Percentiles rank a stretch among this genome's conserved stretches.
Evolutionary conservation across 2,888 invertebrate species (phyloP).

Genomic region (Ommatoiulus sabulosus): DNA sequence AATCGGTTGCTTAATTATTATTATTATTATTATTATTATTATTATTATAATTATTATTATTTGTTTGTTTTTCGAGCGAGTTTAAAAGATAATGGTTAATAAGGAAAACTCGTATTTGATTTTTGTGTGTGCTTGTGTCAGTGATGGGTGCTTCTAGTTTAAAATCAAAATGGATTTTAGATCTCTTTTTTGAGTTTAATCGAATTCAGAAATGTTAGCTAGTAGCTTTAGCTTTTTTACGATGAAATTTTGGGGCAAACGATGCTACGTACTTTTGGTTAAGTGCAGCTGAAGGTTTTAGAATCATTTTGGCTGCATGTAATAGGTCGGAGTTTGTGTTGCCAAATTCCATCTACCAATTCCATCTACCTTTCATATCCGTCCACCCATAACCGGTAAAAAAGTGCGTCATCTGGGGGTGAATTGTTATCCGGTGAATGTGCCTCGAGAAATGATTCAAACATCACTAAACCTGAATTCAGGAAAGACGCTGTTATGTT

Average conservation of each 20-base stretch:
- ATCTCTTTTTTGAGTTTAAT: conserved; percentile 48
- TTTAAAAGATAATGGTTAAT: conserved; percentile 37
- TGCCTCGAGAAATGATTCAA: not conserved
- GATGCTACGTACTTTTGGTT: not conserved
- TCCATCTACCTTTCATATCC: conserved; percentile 38
- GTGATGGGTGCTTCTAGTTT: conserved; percentile 48
- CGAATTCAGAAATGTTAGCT: conserved; percentile 44
- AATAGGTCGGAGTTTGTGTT: not conserved
- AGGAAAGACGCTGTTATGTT: not conserved
- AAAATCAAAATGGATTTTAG: conserved; percentile 44
- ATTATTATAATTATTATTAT: conserved; percentile 40
- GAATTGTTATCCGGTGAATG: not conserved
- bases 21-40: conserved; percentile 46
- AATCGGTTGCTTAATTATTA: conserved; percentile 52
- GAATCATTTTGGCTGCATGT: conserved; percentile 26
- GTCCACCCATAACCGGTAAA: conserved; percentile 9
- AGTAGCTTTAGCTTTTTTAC: conserved; percentile 38
- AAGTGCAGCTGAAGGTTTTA: conserved; percentile 4
- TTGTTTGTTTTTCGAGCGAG: conserved; percentile 41
- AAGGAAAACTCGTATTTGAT: conserved; percentile 32
- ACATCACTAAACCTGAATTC: not conserved
- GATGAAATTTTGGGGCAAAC: not conserved
- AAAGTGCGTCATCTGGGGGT: not conserved
- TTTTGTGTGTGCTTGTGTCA: conserved; percentile 45
- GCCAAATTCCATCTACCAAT: conserved; percentile 41